Conservation (phyloP, 2,888 invertebrate species). For the Timandra comae region DNA sequence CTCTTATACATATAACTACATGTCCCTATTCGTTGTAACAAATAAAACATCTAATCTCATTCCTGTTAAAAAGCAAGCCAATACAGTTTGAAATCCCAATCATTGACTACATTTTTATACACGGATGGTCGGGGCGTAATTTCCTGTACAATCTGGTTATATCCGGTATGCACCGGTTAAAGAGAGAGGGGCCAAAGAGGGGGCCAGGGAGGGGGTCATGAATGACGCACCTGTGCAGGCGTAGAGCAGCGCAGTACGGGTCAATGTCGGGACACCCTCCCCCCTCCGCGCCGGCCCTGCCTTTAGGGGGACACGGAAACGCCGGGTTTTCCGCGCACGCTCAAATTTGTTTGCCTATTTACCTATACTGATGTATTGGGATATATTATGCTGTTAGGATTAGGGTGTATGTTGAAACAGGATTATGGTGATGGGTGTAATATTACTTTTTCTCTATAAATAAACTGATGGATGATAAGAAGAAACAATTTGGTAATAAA, state of each 20-base stretch:
- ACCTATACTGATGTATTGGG: slow-evolving; percentile 28
- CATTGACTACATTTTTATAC: slow-evolving; percentile 7
- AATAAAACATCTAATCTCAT: too few relatives aligned
- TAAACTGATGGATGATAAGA: too few relatives aligned
- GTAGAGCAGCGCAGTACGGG: slow-evolving; percentile 46
- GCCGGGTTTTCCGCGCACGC: slow-evolving; percentile 13
- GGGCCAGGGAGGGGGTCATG: slow-evolving; percentile 29
- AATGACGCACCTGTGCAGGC: slow-evolving; percentile 60
- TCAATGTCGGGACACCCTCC: slow-evolving; percentile 49
- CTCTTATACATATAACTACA: too few relatives aligned
- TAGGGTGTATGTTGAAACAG: too few relatives aligned
- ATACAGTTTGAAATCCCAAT: slow-evolving; percentile 2
- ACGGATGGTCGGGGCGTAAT: slow-evolving; percentile 22
- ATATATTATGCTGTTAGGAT: slow-evolving; percentile 30
- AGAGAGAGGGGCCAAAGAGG: slow-evolving; percentile 11
- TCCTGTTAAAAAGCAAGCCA: slow-evolving; percentile 8
- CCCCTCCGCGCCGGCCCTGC: slow-evolving; percentile 3
- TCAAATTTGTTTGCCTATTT: slow-evolving; percentile 34
- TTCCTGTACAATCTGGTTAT: slow-evolving; percentile 23
- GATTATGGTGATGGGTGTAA: too few relatives aligned
- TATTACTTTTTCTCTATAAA: too few relatives aligned
- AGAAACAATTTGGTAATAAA: too few relatives aligned
- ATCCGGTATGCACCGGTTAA: slow-evolving; percentile 26
- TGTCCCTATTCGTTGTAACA: too few relatives aligned
- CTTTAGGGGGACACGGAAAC: neutral